These are phyloP conservation scores for Drosophila subpulchrella DNA, from an alignment of 1,140 invertebrate species.

Conservation along the genomic window DNA sequence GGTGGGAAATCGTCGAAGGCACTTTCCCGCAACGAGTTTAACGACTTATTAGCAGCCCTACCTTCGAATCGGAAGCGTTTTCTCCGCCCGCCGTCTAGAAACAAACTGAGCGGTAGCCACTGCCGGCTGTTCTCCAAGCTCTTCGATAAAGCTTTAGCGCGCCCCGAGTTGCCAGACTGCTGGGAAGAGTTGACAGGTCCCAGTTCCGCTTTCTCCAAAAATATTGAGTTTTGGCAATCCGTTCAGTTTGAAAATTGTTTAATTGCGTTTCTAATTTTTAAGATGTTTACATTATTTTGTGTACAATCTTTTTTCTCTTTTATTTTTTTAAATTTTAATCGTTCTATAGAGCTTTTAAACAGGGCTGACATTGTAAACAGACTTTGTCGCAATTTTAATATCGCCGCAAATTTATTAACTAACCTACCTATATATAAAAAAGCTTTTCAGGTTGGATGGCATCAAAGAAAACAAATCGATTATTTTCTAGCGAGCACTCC, in stretches of 20 bases:
- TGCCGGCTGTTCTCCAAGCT: constrained; percentile 11
- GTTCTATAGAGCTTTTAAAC: no score
- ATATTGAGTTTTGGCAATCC: not conserved
- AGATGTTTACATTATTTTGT: not conserved
- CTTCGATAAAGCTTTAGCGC: not conserved
- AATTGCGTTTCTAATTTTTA: not conserved
- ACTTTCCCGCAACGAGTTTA: constrained; percentile 14
- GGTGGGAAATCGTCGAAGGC: not conserved
- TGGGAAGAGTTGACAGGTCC: no score
- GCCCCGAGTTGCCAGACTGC: constrained; percentile 1
- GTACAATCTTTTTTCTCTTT: no score
- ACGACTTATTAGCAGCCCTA: constrained; percentile 19
- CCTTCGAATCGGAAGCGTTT: constrained; percentile 6
- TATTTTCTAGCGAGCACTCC: no score
- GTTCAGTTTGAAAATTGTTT: not conserved
- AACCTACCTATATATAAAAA: no score
- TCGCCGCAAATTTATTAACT: no score
- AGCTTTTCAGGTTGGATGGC: no score
- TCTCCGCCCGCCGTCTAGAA: constrained; percentile 8
- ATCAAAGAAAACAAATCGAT: no score
- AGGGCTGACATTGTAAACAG: no score
- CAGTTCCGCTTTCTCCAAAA: not conserved
- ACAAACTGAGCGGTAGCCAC: constrained; percentile 1
- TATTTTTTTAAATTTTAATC: no score
- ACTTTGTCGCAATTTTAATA: no score